Evolutionary conservation across 2,888 invertebrate species (phyloP), one percentile per base, ranked within the genome.

Genomic region (Chouioia cunea): DNA sequence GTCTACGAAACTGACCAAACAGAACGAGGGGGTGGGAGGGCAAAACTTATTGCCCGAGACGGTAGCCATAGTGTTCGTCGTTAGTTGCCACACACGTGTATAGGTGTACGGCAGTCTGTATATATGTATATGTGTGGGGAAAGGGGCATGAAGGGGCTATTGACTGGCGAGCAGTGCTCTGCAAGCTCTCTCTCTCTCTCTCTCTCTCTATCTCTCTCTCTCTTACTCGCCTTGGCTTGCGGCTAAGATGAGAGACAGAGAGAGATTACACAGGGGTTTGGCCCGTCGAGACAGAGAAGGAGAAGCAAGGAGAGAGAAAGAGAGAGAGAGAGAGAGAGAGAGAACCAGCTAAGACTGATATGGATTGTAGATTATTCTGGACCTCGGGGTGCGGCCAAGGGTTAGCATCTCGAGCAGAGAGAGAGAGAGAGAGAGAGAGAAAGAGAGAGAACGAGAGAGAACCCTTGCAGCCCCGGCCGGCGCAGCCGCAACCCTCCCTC

Each of bases 291-390:
- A 66, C 57, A 58, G 64, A 65, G 60, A 67, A 54, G 52, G 20
- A 58, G 52, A 15, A 43, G 65, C 46, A 48, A 62, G 14, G 20
- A 16, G 75, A 73, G 73, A 66, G 65, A 56, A 73, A 70, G 75
- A 58, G 72, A 75, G 74, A 63, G 74, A 71, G 76, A 44, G 48
- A 67, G 46, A 50, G 60, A 47, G 59, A 23, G 66, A 58, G 54
- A 57, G 44, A 56, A 71, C 80, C 82, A 82, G 80, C 83, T 83
- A 84, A 85, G 85, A 85, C 85, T 85, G 85, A 84, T 84, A 85
- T 85, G 85, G 85, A 85, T 85, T 84, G 84, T 85, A 84, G 85
- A 85, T 85, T 85, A 85, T 85, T 85, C 85, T 84, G 85, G 85
- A 85, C 84, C 83, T 84, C 80, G 81, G 78, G 78, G 77, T 77